Evolutionary conservation across 2,113 vertebrate species (phyloP), one percentile per base, ranked within the genome.

Genomic region (Dendropsophus ebraccatus): DNA sequence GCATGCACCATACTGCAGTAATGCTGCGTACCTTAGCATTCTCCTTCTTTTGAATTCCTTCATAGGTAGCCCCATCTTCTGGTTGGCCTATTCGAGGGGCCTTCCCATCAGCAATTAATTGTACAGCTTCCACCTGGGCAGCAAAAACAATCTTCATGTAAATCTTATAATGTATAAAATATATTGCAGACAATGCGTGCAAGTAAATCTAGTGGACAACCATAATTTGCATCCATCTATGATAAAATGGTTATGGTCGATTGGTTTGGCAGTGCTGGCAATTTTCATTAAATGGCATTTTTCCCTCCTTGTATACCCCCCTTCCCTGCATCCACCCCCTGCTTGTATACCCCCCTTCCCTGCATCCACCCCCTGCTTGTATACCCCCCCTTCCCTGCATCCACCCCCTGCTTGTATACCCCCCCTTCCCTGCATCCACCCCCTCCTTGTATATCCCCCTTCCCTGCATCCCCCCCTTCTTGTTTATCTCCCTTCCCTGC

Each of bases 1-100:
- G 2, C 8, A 76, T 23, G 25, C 25, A 8, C 13, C 13, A 21
- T 37, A 21, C 25, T 5, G n/a, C 37, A 0, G 16, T 37, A 21
- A 14, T 5, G n/a, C 37, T 0, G 16, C 74, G 6, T 92, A 99
- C 98, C 96, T 95, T 91, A 85, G 98, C 92, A 21, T 97, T 97
- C 88, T 96, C 96, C 88, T 98, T 99, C 91, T 94, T 99, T 93
- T 97, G 98, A 88, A 99, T 99, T 41, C 97, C 97, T 93, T 99
- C 97, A 8, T 99, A 99, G 2, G 94, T 98, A 3, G 97, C 97
- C 21, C 97, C 97, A 89, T 99, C 96, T 88, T 97, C 91, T 30
- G 95, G 74, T 89, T 99, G 98, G 79, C 95, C 93, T 83, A 96
- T 87, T 2, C 94, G 93, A 81, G 96, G 94, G 6, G 98, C 97